phyloP scores from a whole-genome alignment of 2,797 vertebrate genomes.

The Limosa lapponica region DNA sequence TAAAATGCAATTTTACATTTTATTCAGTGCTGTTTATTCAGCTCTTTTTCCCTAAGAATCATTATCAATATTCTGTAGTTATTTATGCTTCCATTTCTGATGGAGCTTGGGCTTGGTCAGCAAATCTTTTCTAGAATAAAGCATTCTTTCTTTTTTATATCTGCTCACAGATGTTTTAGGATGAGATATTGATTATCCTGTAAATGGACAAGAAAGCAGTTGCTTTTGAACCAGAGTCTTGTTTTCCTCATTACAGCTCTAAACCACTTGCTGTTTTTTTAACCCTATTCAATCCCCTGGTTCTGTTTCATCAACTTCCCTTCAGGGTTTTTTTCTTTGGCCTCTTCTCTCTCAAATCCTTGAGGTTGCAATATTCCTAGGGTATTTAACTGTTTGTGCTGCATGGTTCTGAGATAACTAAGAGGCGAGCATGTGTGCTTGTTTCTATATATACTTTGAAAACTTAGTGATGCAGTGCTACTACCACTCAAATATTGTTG shows the following conservation, averaged over 20 bases:
- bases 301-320: constrained; percentile 25
- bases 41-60: constrained; percentile 39
- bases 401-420: not conserved
- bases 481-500: not conserved
- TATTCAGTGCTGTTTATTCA: constrained; percentile 51
- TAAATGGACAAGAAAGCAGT: constrained; percentile 40
- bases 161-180: constrained; percentile 56
- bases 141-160: constrained; percentile 42
- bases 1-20: constrained; percentile 45
- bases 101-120: constrained; percentile 61
- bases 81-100: constrained; percentile 55
- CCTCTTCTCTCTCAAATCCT: not conserved
- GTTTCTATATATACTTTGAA: not conserved
- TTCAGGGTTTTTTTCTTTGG: not conserved
- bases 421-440: not conserved
- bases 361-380: not conserved
- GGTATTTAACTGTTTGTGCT: not conserved
- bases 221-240: constrained; percentile 42
- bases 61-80: constrained; percentile 65
- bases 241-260: constrained; percentile 37
- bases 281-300: not conserved
- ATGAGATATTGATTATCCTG: constrained; percentile 56
- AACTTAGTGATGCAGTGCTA: not conserved
- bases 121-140: constrained; percentile 59
- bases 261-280: constrained; percentile 23